phyloP scores from a whole-genome alignment of 37 sponge, comb jelly and placozoan species.

The Beroe ovata region DNA sequence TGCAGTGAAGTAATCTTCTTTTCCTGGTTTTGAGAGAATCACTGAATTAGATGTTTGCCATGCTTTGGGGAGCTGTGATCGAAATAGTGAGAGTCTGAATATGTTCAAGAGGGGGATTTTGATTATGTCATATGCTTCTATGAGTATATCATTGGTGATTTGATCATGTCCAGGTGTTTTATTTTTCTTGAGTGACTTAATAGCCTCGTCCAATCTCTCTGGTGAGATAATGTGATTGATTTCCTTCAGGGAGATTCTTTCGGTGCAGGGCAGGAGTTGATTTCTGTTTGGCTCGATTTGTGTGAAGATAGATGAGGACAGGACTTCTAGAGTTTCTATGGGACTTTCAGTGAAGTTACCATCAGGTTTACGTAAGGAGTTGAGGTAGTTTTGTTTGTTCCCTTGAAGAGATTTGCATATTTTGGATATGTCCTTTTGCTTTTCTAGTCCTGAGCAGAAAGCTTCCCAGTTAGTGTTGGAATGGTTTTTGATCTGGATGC shows the following conservation, averaged over 20 bases:
- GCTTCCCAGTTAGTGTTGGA: background rate
- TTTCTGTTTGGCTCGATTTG: background rate
- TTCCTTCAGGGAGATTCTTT: background rate
- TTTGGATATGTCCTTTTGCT: background rate
- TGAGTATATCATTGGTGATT: slow-evolving; percentile 32
- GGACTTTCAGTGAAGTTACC: background rate
- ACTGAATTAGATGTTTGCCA: slow-evolving; percentile 27
- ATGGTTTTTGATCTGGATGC: background rate
- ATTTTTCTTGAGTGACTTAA: background rate
- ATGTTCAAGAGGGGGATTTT: background rate
- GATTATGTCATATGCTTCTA: background rate
- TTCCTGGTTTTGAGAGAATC: slow-evolving; percentile 17
- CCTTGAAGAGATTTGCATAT: slow-evolving; percentile 16
- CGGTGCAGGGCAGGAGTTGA: background rate
- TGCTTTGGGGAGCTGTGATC: background rate
- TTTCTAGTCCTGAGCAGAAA: slow-evolving; percentile 15
- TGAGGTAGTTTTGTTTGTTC: background rate
- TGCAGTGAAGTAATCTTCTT: slow-evolving; percentile 13
- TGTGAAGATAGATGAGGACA: background rate
- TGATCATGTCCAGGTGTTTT: background rate
- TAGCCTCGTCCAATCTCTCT: background rate
- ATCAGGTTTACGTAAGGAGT: background rate
- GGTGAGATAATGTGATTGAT: background rate
- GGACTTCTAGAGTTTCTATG: background rate
- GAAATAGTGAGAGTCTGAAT: background rate